Percentiles rank a stretch among this genome's conserved stretches.
Evolutionary conservation across 92 coral and sea anemone species (phyloP).

Genomic region (Zoanthus gigantus): DNA sequence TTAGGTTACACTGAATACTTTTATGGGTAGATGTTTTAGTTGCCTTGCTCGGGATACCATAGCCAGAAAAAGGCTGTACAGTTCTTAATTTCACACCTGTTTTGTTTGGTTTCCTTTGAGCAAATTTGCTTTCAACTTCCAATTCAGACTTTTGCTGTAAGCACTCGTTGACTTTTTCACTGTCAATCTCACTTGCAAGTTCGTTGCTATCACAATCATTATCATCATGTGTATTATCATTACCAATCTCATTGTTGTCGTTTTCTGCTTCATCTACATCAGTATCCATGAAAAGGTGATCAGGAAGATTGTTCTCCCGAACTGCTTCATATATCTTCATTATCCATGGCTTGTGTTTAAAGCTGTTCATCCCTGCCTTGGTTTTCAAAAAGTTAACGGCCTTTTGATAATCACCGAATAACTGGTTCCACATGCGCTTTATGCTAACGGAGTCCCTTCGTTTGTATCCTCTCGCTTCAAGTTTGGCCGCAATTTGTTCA

Average conservation of each 20-base stretch:
- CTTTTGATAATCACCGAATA: conserved; percentile 44
- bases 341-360: conserved; percentile 46
- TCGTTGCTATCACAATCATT: conserved; percentile 18
- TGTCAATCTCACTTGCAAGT: conserved; percentile 18
- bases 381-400: conserved; percentile 47
- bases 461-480: conserved; percentile 35
- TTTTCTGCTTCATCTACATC: conserved; percentile 21
- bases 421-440: conserved; percentile 46
- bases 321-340: conserved; percentile 44
- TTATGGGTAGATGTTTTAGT: not conserved
- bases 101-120: not conserved
- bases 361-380: conserved; percentile 41
- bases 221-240: conserved; percentile 11
- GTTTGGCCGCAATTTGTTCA: conserved; percentile 34
- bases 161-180: conserved; percentile 10
- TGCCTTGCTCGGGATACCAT: not conserved
- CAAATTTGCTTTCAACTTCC: not conserved
- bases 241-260: not conserved
- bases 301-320: conserved; percentile 35
- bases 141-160: not conserved
- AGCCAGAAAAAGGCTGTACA: conserved; percentile 7
- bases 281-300: conserved; percentile 20
- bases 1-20: conserved; percentile 5
- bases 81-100: not conserved
- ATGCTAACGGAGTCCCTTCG: conserved; percentile 41